A percentile compares a stretch with the other conserved stretches of the same genome.
These are phyloP conservation scores for Charina bottae DNA, from an alignment of 2,113 vertebrate genomes.

Conservation along the genomic window DNA sequence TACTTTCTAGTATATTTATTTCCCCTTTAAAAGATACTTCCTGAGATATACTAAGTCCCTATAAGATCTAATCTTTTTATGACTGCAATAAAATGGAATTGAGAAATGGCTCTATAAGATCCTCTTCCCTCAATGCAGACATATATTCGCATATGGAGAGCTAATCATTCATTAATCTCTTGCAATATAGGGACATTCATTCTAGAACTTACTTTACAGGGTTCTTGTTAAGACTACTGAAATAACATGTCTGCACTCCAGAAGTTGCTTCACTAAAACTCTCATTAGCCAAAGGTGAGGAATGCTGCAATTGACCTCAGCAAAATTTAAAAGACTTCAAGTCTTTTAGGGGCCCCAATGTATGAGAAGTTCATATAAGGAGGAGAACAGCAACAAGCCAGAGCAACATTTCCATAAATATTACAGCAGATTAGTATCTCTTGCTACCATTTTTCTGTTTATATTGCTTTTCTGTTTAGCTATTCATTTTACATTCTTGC, in stretches of 20 bases:
- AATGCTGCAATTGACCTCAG: background rate
- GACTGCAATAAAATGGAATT: background rate
- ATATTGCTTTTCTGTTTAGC: background rate
- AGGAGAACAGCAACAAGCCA: background rate
- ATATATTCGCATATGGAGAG: background rate
- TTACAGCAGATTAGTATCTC: background rate
- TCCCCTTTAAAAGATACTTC: background rate
- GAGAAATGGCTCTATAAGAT: too few species aligned
- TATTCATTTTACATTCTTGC: background rate
- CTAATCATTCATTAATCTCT: background rate
- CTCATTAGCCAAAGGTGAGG: background rate
- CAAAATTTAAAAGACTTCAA: background rate
- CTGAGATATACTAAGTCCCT: background rate
- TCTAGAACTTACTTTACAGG: background rate
- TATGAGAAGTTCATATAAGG: background rate
- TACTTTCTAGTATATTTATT: background rate
- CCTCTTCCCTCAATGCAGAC: background rate
- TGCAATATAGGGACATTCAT: background rate
- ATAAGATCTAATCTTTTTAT: background rate
- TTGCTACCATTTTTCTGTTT: background rate
- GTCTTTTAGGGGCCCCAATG: background rate
- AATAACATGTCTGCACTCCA: background rate
- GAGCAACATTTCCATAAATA: background rate
- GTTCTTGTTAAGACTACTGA: background rate
- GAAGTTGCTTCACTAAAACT: background rate